Conservation (phyloP, 2,113 vertebrate genomes). For the Epinephelus cyanopodus region DNA sequence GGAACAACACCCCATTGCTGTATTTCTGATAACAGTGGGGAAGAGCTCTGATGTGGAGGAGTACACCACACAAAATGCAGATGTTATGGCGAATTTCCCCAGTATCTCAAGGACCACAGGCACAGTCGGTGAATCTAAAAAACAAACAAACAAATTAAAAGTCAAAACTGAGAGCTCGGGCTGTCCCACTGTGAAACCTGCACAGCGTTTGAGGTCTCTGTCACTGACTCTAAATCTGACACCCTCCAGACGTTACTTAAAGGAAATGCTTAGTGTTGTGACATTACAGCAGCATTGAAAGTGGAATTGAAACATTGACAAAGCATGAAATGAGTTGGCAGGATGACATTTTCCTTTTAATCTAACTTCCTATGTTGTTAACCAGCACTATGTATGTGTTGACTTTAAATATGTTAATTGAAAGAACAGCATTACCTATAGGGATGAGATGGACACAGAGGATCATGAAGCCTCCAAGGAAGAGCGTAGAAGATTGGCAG, state of each 20-base stretch:
- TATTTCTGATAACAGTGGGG: slow-evolving; percentile 90
- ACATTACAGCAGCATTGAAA: not conserved
- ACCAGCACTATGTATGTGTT: too few species aligned
- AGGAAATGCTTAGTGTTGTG: too few species aligned
- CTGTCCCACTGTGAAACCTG: too few species aligned
- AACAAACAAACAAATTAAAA: not conserved
- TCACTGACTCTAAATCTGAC: too few species aligned
- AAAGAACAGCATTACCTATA: slow-evolving; percentile 79
- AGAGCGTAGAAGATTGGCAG: slow-evolving; percentile 88
- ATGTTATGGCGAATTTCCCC: slow-evolving; percentile 91
- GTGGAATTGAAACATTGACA: not conserved
- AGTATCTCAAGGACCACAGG: slow-evolving; percentile 89
- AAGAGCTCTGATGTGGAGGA: slow-evolving; percentile 90
- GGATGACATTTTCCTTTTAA: too few species aligned
- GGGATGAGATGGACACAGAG: slow-evolving; percentile 89
- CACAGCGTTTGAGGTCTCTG: too few species aligned
- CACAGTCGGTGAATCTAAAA: slow-evolving; percentile 79
- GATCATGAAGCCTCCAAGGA: slow-evolving; percentile 90
- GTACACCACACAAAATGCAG: slow-evolving; percentile 90
- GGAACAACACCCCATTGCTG: slow-evolving; percentile 90
- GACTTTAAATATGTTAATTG: too few species aligned
- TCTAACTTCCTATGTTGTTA: too few species aligned
- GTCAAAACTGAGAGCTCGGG: too few species aligned
- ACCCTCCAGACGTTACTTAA: too few species aligned
- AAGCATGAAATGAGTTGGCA: not conserved